A percentile compares a stretch with the other conserved stretches of the same genome.
Evolutionary conservation across 1,140 invertebrate genomes (phyloP).

Genomic region (Ctenoplectra terminalis): DNA sequence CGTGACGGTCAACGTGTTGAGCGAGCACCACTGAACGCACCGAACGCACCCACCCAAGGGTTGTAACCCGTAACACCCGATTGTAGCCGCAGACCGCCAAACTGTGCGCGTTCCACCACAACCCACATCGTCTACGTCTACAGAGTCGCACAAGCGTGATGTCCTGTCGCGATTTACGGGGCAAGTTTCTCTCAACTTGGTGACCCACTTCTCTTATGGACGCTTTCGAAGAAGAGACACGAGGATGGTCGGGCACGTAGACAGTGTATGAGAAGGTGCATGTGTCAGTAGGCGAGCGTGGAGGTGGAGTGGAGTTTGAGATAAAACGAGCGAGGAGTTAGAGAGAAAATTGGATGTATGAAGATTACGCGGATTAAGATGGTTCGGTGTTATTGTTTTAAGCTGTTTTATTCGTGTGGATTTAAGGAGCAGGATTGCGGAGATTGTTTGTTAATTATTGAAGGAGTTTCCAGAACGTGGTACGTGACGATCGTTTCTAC

Average conservation of each 20-base stretch:
- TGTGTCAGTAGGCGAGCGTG: background rate
- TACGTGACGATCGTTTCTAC: too few relatives aligned
- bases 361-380: background rate
- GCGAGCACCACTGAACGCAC: too few relatives aligned
- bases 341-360: background rate
- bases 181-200: conserved; percentile 28
- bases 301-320: background rate
- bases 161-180: background rate
- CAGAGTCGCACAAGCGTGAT: background rate
- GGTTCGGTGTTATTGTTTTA: background rate
- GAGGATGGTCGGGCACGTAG: background rate
- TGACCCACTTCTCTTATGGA: conserved; percentile 9
- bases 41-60: too few relatives aligned
- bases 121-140: background rate
- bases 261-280: background rate
- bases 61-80: too few relatives aligned
- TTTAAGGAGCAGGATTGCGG: background rate
- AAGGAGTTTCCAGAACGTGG: too few relatives aligned
- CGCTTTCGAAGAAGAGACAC: background rate
- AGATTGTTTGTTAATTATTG: background rate
- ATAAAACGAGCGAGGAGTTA: background rate
- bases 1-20: too few relatives aligned
- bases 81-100: conserved; percentile 19
- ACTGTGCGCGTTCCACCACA: conserved; percentile 6
- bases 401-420: background rate